Base-by-base conservation (phyloP, 2,888 invertebrate genomes). In the Leptopterna dolabrata region DNA sequence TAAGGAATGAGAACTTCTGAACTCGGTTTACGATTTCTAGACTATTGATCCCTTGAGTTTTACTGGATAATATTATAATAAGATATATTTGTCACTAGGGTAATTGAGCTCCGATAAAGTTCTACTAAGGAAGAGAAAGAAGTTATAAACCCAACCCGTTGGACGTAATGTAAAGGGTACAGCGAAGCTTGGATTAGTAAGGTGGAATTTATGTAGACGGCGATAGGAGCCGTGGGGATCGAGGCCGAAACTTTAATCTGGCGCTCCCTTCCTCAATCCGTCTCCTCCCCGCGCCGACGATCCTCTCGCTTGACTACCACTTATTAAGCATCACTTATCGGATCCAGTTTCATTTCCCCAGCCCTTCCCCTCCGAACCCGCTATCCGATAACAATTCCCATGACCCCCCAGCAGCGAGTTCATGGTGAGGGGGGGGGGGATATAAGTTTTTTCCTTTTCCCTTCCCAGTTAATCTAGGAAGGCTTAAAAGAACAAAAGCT, bases 251-350 rank as follows among this genome's bases (percentile, higher is more conserved):
- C 81, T 81, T 81, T 51, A 81, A 81, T 81, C 83, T 70, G 11
- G 83, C 13, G 80, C 55, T 24, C 41, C 83, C 43, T 83, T 36
- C 83, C 19, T 30, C 55, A 30, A 47, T 30, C 51, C 55, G 55
- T 55, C 45, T 24, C 0, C 24, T 0, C 78, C 16, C 45, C 81
- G 13, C 24, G 27, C 30, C 43, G 45, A 9, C 36, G 41, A 83
- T 19, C 11, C 41, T 83, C 24, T 41, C 83, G 70, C 83, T 83
- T 70, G 55, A 70, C 83, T 83, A 19, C 83, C 41, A 83, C 83
- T 83, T 83, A 83, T 82, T 82, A 83, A 83, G 83, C 70, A 70
- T 83, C 83, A 83, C 83, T 83, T 83, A 83, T 83, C 83, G 83
- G 70, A 83, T 83, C 83, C 83, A 83, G 83, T 83, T 83, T 83